These are phyloP conservation scores for Myxocyprinus asiaticus DNA, from an alignment of 2,113 vertebrate genomes.

Conservation along the genomic window DNA sequence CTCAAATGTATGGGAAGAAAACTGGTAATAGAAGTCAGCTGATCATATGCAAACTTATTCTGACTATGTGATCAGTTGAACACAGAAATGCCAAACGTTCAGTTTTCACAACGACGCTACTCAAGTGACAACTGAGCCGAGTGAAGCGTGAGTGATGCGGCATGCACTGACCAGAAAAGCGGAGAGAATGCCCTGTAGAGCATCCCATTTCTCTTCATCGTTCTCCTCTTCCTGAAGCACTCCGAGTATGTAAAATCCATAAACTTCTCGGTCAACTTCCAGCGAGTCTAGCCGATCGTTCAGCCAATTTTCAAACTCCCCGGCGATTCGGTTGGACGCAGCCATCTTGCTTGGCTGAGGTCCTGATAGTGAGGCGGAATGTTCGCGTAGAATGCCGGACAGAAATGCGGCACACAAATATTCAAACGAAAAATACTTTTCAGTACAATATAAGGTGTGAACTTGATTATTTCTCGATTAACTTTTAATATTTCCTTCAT, in stretches of 20 bases:
- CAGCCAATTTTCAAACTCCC: constrained; percentile 83
- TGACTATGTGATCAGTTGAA: background rate
- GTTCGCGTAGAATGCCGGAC: constrained; percentile 58
- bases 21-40: background rate
- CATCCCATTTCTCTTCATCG: constrained; percentile 86
- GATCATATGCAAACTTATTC: background rate
- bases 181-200: constrained; percentile 84
- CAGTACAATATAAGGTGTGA: no score
- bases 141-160: constrained; percentile 12
- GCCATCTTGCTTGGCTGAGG: constrained; percentile 83
- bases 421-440: background rate
- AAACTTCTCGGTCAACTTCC: constrained; percentile 88
- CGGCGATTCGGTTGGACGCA: constrained; percentile 77
- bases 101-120: background rate
- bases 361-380: constrained; percentile 56
- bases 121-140: constrained; percentile 20
- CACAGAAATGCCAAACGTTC: background rate
- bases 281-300: constrained; percentile 79
- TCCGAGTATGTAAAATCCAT: constrained; percentile 85
- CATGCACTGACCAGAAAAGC: constrained; percentile 84
- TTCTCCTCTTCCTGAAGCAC: constrained; percentile 84
- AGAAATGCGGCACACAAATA: background rate
- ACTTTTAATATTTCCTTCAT: no score
- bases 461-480: no score
- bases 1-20: background rate